Evolutionary conservation across 2,888 invertebrate species (phyloP).

Genomic region (Glyphotaelius pellucidus): DNA sequence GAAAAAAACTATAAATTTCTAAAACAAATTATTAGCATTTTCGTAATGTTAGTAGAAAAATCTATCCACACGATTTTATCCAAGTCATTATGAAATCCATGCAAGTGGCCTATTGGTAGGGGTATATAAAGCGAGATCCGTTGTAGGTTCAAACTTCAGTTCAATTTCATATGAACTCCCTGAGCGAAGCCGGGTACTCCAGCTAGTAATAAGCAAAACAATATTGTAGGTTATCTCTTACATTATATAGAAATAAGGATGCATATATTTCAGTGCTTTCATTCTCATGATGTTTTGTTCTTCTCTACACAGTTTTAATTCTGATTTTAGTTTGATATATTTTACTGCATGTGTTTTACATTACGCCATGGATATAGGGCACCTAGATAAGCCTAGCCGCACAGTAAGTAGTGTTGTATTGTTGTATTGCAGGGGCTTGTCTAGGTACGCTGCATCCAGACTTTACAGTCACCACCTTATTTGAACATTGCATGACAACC

Average conservation of each 20-base stretch:
- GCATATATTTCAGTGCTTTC: neutral
- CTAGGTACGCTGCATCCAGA: neutral
- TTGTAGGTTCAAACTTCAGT: no score
- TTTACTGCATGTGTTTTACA: neutral
- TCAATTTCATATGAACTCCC: no score
- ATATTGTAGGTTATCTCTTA: neutral
- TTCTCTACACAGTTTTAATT: neutral
- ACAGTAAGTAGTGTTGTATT: neutral
- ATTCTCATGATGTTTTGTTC: neutral
- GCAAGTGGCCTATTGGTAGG: no score
- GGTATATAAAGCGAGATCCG: no score
- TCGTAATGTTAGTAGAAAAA: no score
- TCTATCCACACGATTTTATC: no score
- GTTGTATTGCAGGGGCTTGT: neutral
- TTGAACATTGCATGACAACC: conserved; percentile 63
- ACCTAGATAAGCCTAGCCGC: neutral
- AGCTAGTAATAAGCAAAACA: neutral
- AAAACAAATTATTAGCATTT: no score
- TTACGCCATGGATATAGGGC: neutral
- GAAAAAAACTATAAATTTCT: no score
- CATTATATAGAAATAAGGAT: neutral
- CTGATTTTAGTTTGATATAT: neutral
- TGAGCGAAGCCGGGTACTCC: no score
- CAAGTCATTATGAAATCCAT: no score
- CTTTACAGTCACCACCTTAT: conserved; percentile 3